Percentiles rank a stretch among this genome's conserved stretches.
These are phyloP conservation scores for Callipepla squamata DNA, from an alignment of 2,113 vertebrate species.

Conservation along the genomic window DNA sequence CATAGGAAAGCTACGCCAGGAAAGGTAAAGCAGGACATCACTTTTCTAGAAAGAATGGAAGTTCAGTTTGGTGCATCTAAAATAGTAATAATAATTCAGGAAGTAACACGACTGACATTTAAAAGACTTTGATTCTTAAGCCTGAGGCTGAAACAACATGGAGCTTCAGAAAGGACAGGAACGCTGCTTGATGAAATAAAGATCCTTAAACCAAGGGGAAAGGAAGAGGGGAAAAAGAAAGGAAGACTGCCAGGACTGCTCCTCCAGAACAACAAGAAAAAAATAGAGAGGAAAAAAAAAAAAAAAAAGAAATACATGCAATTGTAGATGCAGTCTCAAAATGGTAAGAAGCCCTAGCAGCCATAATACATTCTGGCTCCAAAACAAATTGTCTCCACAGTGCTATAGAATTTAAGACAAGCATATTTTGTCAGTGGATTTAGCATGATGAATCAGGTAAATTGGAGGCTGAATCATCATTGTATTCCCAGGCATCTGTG, in stretches of 20 bases:
- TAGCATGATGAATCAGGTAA: constrained; percentile 46
- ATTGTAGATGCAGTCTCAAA: not conserved
- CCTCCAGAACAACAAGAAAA: not conserved
- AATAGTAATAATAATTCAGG: not conserved
- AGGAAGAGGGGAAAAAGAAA: not conserved
- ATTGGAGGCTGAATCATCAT: constrained; percentile 41
- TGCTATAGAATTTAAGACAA: not conserved
- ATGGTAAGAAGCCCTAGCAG: not conserved
- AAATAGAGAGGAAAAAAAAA: not conserved
- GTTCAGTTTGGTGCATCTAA: not conserved
- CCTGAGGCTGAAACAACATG: not conserved
- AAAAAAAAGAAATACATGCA: not conserved
- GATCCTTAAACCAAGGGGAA: not conserved
- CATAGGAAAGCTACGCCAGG: not conserved
- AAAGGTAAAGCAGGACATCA: not conserved
- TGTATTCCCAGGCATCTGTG: not conserved
- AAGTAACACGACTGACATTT: not conserved
- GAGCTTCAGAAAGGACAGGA: not conserved
- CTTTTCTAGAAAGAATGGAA: not conserved
- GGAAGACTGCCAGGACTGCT: not conserved
- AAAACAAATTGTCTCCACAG: constrained; percentile 27
- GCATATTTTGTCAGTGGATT: constrained; percentile 29
- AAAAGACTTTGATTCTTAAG: not conserved
- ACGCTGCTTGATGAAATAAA: not conserved
- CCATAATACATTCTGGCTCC: not conserved